Conservation (phyloP, 2,888 invertebrate species). For the Encarsia formosa region DNA sequence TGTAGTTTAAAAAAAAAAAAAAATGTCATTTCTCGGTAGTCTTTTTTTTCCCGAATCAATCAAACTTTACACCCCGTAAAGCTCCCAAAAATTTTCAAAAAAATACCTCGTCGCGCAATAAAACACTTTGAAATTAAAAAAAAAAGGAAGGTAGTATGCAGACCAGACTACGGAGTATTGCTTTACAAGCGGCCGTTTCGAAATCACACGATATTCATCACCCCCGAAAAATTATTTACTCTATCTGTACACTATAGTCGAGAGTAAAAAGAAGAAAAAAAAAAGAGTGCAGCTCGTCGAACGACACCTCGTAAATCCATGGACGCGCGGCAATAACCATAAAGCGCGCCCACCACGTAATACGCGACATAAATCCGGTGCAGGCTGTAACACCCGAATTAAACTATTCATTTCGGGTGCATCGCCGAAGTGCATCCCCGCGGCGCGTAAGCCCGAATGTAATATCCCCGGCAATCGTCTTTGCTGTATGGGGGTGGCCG, state of each 20-base stretch:
- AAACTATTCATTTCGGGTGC: slow-evolving; percentile 23
- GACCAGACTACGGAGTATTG: too few species aligned
- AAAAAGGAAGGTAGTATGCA: too few species aligned
- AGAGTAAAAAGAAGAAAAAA: background rate
- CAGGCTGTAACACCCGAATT: slow-evolving; percentile 10
- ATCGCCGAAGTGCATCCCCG: slow-evolving; percentile 3
- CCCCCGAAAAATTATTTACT: background rate
- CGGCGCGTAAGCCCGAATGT: background rate
- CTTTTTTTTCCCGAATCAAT: too few species aligned
- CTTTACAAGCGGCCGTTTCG: background rate
- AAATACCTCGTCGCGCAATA: too few species aligned
- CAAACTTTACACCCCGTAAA: too few species aligned
- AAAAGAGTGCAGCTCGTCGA: background rate
- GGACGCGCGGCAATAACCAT: slow-evolving; percentile 35
- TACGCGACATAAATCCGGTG: slow-evolving; percentile 13
- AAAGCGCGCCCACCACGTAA: slow-evolving; percentile 25
- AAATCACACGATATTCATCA: background rate
- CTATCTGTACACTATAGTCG: background rate
- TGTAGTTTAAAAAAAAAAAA: too few species aligned
- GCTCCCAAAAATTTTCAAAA: too few species aligned
- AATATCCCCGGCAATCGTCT: slow-evolving; percentile 16
- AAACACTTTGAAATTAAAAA: too few species aligned
- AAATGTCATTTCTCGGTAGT: too few species aligned
- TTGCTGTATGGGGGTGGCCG: slow-evolving; percentile 6
- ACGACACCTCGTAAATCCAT: slow-evolving; percentile 19